These are phyloP conservation scores for Drosophila nigromelanica DNA, from an alignment of 1,140 invertebrate genomes.

Conservation along the genomic window DNA sequence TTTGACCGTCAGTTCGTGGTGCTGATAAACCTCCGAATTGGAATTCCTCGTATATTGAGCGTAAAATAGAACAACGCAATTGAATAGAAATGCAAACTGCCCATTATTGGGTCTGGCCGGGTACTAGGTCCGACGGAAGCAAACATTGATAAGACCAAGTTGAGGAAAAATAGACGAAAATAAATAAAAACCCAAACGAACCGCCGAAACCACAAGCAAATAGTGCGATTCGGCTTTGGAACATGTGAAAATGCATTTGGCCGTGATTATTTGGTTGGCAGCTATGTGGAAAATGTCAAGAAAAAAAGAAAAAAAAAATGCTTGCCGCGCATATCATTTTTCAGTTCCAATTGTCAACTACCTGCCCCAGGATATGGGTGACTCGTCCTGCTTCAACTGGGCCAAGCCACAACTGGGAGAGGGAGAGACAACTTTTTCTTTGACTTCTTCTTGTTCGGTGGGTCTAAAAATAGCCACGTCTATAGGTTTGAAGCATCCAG, in stretches of 20 bases:
- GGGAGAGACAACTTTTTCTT: background rate
- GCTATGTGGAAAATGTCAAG: background rate
- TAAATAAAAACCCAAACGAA: conserved; percentile 27
- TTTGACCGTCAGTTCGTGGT: conserved; percentile 6
- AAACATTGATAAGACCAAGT: conserved; percentile 67
- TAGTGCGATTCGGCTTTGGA: conserved; percentile 25
- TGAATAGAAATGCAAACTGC: conserved; percentile 46
- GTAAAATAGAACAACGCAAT: conserved; percentile 23
- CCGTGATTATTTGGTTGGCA: conserved; percentile 47
- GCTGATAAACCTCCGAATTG: conserved; percentile 32
- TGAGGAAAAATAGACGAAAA: conserved; percentile 14
- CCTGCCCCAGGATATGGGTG: conserved; percentile 36
- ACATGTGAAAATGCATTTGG: conserved; percentile 68
- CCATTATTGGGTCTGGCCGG: conserved; percentile 31
- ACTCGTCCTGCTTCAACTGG: conserved; percentile 15
- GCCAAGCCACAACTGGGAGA: conserved; percentile 18
- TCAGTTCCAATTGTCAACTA: conserved; percentile 68
- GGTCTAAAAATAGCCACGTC: conserved; percentile 55
- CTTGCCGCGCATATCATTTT: conserved; percentile 51
- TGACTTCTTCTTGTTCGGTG: conserved; percentile 1
- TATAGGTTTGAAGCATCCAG: conserved; percentile 17
- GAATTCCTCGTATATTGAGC: conserved; percentile 20
- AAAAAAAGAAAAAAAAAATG: conserved; percentile 8
- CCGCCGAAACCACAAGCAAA: conserved; percentile 29
- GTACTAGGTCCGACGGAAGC: conserved; percentile 45